Base-by-base conservation (phyloP, 2,888 invertebrate genomes). In the Hemistola chrysoprasaria region DNA sequence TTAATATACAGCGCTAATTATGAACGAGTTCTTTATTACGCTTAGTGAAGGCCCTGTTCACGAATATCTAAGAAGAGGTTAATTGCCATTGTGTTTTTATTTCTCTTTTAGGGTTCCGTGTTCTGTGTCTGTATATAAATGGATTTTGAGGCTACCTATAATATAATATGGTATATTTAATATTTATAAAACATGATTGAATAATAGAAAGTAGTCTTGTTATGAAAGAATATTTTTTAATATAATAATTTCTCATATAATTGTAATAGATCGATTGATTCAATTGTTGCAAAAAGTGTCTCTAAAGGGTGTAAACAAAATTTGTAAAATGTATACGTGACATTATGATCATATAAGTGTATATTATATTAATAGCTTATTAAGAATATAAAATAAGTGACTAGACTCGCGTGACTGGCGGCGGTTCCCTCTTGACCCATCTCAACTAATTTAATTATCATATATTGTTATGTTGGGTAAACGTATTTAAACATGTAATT, bases 1-100 rank as follows among this genome's bases (percentile, higher is more conserved):
- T 80, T 78, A 79, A 77, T 79, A 84, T 75, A 83, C 78, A 80
- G 76, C 76, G 78, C 78, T 84, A 85, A 85, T 84, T 84, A 85
- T 72, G 69, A 75, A 69, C 75, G 74, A 73, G 74, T 75, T 77
- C 72, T 77, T 78, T 77, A 79, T 79, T 78, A 78, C 64, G 65
- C 64, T 59, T 71, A 77, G 71, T 73, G 70, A 78, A 78, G 72
- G 66, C 63, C 65, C 71, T n/a, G 69, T 71, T 71, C 71, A 71
- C 63, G 69, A 75, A 78, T 75, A 77, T 75, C 62, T 79, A 66
- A 62, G 73, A 69, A 56, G 67, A 75, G 72, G 74, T 76, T 78
- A 74, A 75, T 74, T 65, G 71, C 75, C 71, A 81, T 81, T 83
- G 81, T 80, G 73, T 64, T 70, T 61, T 71, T 67, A 47, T 59